Base-by-base conservation (phyloP, 2,797 vertebrate species). In the Poecilia velifera region DNA sequence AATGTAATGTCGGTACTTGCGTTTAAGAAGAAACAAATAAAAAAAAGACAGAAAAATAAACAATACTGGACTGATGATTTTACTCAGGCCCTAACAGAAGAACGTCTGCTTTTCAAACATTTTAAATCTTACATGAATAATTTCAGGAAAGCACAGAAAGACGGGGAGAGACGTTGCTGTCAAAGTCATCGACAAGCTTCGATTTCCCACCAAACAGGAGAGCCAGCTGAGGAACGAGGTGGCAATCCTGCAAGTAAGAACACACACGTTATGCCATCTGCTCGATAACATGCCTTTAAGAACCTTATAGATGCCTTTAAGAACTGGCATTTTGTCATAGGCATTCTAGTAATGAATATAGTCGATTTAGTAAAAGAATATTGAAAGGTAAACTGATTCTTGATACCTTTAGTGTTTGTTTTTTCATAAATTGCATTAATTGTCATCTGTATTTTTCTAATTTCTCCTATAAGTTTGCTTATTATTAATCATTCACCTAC, bases 161-260 rank as follows among this genome's bases (percentile, higher is more conserved):
- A 96, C 97, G 0, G 97, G 97, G 28, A 94, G 97, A 77, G 97
- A 98, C 0, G 97, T 98, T n/a, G 97, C 97, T 0, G 96, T 98
- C 20, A 98, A 98, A 89, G 97, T 98, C 72, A 98, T 98, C 0
- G 97, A 98, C 92, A 98, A 98, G 74, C 96, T 98, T 22, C 96
- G 97, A 12, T 98, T 98, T 91, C 97, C 97, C 76, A 98, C 97
- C 86, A 97, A 97, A 87, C 97, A 98, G 90, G 97, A 98, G 86
- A 98, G 96, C 86, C 97, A 98, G 81, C 91, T 98, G 79, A 96
- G 97, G 87, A 98, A 98, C 0, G 97, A 98, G 84, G 97, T 98
- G 86, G 97, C 97, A 89, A 98, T 98, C 86, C 90, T 98, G 49
- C 97, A 98, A 97, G 97, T 98, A 94, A 79, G 80, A 28, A 20